Evolutionary conservation across 1,140 invertebrate genomes (phyloP).

Genomic region (Pseudomyrmex sp.): DNA sequence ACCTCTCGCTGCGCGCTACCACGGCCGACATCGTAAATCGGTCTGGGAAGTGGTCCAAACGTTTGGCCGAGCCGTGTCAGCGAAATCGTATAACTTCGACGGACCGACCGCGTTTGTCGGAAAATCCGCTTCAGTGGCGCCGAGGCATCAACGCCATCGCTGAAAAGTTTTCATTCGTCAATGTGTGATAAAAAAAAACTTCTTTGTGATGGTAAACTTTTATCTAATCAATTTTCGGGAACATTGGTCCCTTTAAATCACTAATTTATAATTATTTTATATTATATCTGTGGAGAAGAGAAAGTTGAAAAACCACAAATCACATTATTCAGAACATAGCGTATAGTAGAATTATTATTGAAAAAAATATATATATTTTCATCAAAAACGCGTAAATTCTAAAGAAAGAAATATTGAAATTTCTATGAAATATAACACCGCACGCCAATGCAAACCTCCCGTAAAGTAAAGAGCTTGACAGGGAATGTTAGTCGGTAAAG

Average conservation of each 20-base stretch:
- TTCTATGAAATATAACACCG: background rate
- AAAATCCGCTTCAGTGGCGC: slow-evolving; percentile 38
- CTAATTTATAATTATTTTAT: background rate
- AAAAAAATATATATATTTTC: no score
- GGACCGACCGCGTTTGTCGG: slow-evolving; percentile 32
- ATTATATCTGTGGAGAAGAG: background rate
- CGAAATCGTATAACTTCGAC: slow-evolving; percentile 78
- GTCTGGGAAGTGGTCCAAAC: slow-evolving; percentile 82
- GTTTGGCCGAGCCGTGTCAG: slow-evolving; percentile 78
- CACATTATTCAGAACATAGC: no score
- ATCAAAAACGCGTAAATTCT: background rate
- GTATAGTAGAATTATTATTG: no score
- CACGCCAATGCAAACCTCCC: slow-evolving; percentile 8
- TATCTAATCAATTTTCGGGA: background rate
- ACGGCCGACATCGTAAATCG: slow-evolving; percentile 78
- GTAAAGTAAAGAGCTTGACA: slow-evolving; percentile 20
- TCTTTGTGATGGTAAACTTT: background rate
- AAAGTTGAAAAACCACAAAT: no score
- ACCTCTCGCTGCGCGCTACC: slow-evolving; percentile 58
- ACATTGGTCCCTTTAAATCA: background rate
- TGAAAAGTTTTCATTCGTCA: slow-evolving; percentile 16
- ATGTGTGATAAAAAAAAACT: background rate
- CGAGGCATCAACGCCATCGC: slow-evolving; percentile 48
- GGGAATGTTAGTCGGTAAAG: slow-evolving; percentile 31
- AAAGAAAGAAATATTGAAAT: background rate